Evolutionary conservation across 2,797 vertebrate species (phyloP).

Genomic region (Pelodytes ibericus): DNA sequence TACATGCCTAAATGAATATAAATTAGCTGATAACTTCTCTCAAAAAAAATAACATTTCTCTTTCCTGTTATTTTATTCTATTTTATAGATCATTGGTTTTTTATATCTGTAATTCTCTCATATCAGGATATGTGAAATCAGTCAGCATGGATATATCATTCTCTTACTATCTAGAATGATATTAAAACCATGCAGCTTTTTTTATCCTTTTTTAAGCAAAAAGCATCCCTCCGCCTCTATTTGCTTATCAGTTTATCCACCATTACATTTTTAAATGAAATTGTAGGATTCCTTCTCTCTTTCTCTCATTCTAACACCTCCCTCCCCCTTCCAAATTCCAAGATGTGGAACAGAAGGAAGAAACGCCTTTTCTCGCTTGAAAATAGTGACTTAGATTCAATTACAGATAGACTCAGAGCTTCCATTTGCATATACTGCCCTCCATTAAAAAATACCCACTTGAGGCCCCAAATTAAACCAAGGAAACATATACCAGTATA

Average conservation of each 20-base stretch:
- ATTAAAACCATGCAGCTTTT: constrained; percentile 88
- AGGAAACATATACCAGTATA: background rate
- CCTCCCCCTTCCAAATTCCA: constrained; percentile 85
- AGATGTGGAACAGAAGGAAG: constrained; percentile 87
- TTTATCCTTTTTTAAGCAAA: constrained; percentile 83
- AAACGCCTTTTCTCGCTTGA: constrained; percentile 87
- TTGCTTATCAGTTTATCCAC: constrained; percentile 96
- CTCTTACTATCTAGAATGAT: constrained; percentile 85
- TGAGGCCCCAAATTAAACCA: constrained; percentile 59
- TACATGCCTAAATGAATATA: constrained; percentile 87
- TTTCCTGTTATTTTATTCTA: constrained; percentile 79
- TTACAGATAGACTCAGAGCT: constrained; percentile 90
- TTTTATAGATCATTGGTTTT: constrained; percentile 82
- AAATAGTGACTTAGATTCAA: constrained; percentile 98
- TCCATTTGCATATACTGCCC: constrained; percentile 58
- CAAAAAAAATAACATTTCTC: constrained; percentile 74
- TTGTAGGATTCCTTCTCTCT: constrained; percentile 78
- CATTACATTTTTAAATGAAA: constrained; percentile 97
- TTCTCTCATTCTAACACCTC: constrained; percentile 43
- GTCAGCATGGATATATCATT: constrained; percentile 92
- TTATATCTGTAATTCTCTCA: constrained; percentile 83
- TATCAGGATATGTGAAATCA: constrained; percentile 88
- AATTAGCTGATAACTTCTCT: constrained; percentile 84
- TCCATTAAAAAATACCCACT: constrained; percentile 51
- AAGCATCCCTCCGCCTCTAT: constrained; percentile 75